phyloP scores from a whole-genome alignment of 1,140 invertebrate species.

The Diuraphis noxia region DNA sequence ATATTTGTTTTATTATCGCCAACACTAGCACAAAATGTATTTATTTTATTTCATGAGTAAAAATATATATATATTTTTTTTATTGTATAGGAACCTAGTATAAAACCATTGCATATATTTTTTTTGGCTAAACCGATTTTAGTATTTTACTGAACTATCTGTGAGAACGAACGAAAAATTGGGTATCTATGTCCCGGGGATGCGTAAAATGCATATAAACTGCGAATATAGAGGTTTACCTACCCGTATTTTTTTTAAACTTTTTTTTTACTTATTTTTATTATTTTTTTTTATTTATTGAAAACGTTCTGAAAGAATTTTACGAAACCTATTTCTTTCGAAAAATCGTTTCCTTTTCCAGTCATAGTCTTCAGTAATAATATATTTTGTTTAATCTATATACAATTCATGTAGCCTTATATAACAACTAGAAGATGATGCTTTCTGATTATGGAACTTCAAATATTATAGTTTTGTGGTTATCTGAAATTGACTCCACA shows the following conservation, averaged over 20 bases:
- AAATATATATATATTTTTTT: not conserved
- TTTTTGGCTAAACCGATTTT: conserved; percentile 9
- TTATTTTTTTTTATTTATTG: not conserved
- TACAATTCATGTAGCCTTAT: not conserved
- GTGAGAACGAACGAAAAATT: not conserved
- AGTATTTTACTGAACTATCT: not conserved
- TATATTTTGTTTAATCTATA: not conserved
- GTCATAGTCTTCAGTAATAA: not conserved
- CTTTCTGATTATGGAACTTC: not conserved
- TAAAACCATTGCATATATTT: conserved; percentile 1
- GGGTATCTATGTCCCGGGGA: not conserved
- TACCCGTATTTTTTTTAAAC: not conserved
- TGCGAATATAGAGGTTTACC: conserved; percentile 1
- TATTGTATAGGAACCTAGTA: not conserved
- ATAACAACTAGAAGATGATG: not conserved
- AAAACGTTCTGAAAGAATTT: not conserved
- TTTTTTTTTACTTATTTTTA: not conserved
- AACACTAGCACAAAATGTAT: not conserved
- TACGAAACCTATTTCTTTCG: not conserved
- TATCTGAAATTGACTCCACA: not conserved
- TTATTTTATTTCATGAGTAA: not conserved
- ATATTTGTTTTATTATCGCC: not conserved
- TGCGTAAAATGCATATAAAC: conserved; percentile 24
- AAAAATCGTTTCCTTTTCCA: not conserved
- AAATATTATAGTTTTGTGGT: conserved; percentile 23